Base-by-base conservation (phyloP, 2,888 invertebrate species). In the Caenorhabditis becei region DNA sequence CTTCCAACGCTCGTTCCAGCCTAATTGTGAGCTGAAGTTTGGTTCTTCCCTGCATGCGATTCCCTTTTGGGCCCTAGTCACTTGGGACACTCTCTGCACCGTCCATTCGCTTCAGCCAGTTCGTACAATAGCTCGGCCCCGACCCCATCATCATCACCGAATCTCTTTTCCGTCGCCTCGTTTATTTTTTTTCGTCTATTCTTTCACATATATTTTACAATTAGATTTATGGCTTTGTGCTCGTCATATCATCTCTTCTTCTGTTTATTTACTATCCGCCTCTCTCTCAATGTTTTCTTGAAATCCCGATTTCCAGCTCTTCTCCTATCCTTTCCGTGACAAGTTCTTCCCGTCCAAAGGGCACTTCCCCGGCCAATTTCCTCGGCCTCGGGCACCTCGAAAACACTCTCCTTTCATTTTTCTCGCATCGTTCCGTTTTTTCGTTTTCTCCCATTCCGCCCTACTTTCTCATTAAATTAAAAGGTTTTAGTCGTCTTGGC, bases 161-260 rank as follows among this genome's bases (percentile, higher is more conserved):
- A 16, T 16, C 41, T 41, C 16, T 14, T 41, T 16, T 41, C 41
- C 16, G 7, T 41, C 16, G 5, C 10, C 35, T 24, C 32, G 47
- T n/a, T 67, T 28, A n/a, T 47, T 61, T 51, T 51, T 28, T 23
- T 20, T 63, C 16, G 10, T 49, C 69, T 59, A 24, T 24, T 35
- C 5, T 37, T 37, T 59, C 61, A 41, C 53, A 53, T 70, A 51
- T 53, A 14, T 61, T 61, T 61, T 41, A 61, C 51, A 70, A 70
- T 70, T 70, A 61, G 70, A 70, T 70, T 70, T 70, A 70, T 70
- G 61, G 49, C 41, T 61, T 70, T 70, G 59, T 70, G 65, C 37
- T 67, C 63, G 23, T 51, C 49, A 23, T 63, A 14, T 18, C 23
- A 47, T 23, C 58, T 16, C 32, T 58, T 44, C 32, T 41, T 35